Base-by-base conservation (phyloP, 2,797 vertebrate species). In the Sebastes itinus region DNA sequence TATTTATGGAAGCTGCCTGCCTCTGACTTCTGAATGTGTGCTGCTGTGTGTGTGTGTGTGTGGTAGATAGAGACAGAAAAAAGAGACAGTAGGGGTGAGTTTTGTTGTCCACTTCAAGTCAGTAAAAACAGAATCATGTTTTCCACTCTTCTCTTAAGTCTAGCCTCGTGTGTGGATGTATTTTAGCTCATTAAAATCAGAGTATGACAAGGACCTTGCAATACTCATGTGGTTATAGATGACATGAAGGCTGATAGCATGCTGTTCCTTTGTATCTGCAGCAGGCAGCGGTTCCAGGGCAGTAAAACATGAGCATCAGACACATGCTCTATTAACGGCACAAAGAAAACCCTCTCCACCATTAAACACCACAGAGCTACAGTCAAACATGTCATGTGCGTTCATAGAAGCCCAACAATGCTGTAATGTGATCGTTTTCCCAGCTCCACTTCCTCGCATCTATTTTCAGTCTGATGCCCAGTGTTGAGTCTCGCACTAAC, bases 1-100 rank as follows among this genome's bases (percentile, higher is more conserved):
- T 87, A 86, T 91, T 91, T 89, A 88, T 86, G 87, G 87, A 81
- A 68, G 61, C 80, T 59, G 63, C 49, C 35, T 30, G 22, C 22
- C 62, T 69, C 54, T 75, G 56, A 62, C 72, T 71, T 20, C 23
- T 56, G 28, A 62, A 11, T 64, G 25, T 55, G 68, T 68, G 54
- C 46, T 33, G 68, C 9, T 27, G 38, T 54, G 28, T 61, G 63
- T 61, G 42, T 69, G 64, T 69, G 25, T n/a, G 9, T 35, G 33
- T 22, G 25, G 63, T 20, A 27, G 35, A 25, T 42, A 18, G 16
- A n/a, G 22, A 63, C 2, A 32, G 14, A 25, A 18, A 75, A 62
- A 30, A 33, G n/a, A 62, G 49, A 30, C 23, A 46, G 18, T 5
- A 10, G 49, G 25, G 52, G 12, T 46, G 25, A 61, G 76, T 54